Evolutionary conservation across 2,888 invertebrate species (phyloP).

Genomic region (Lepidocyrtinus sp.): DNA sequence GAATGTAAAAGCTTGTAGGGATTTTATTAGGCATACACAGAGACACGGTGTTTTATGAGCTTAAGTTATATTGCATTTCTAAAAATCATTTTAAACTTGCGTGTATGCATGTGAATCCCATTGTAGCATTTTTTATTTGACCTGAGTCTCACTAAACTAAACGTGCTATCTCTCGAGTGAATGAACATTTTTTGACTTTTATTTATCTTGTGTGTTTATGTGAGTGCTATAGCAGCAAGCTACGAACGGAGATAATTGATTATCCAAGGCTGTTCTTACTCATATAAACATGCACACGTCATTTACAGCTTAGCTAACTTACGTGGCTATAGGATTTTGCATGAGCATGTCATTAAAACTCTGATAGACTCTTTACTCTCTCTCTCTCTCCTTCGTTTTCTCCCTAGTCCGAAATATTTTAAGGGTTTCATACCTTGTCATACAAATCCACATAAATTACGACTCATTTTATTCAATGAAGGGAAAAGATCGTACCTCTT

Average conservation of each 20-base stretch:
- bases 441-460: neutral
- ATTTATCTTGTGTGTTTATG: conserved; percentile 30
- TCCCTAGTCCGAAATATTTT: no score
- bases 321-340: no score
- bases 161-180: conserved; percentile 24
- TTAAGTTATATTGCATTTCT: neutral
- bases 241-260: conserved; percentile 60
- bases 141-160: conserved; percentile 12
- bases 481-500: neutral
- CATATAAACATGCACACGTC: conserved; percentile 11
- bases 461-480: neutral
- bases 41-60: no score
- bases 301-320: neutral
- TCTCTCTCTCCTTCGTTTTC: no score
- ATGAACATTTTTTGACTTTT: conserved; percentile 44
- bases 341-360: no score
- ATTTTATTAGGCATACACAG: no score
- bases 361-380: no score
- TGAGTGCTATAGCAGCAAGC: conserved; percentile 7
- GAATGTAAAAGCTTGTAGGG: neutral
- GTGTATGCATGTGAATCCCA: neutral
- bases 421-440: neutral
- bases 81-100: neutral
- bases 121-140: conserved; percentile 6
- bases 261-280: conserved; percentile 48